phyloP scores from a whole-genome alignment of 23 tunicate species.

The Styela plicata region DNA sequence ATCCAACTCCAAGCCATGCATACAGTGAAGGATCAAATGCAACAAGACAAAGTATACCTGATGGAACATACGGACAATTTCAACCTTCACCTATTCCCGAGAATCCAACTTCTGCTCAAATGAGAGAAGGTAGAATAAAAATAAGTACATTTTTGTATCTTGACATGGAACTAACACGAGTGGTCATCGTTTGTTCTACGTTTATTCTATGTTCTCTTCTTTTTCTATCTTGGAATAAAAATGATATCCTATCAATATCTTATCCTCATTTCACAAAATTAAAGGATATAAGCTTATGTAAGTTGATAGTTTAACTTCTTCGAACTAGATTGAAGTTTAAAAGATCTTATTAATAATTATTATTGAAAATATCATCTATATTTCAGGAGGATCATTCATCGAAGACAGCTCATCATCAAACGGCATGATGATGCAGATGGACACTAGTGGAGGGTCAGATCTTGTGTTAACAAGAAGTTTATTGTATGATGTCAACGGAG shows the following conservation, averaged over 20 bases:
- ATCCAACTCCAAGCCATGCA: slow-evolving; percentile 79
- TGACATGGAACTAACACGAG: too few species aligned
- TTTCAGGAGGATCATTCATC: neutral
- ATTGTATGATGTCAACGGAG: slow-evolving; percentile 76
- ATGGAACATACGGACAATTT: slow-evolving; percentile 19
- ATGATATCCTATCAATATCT: too few species aligned
- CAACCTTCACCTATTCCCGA: slow-evolving; percentile 93
- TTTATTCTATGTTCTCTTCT: too few species aligned
- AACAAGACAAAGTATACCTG: neutral
- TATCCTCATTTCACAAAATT: too few species aligned
- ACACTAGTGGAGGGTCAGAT: slow-evolving; percentile 48
- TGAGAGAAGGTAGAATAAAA: slow-evolving; percentile 51
- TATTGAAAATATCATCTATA: too few species aligned
- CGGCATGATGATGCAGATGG: slow-evolving; percentile 32
- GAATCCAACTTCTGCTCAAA: slow-evolving; percentile 82
- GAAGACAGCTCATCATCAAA: neutral
- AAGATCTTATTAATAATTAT: too few species aligned
- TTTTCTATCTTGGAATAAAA: too few species aligned
- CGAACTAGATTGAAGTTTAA: too few species aligned
- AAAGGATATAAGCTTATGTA: too few species aligned
- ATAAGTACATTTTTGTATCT: too few species aligned
- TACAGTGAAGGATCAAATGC: slow-evolving; percentile 17
- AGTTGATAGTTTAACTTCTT: too few species aligned
- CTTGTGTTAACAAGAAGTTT: slow-evolving; percentile 69
- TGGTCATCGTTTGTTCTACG: too few species aligned